Evolutionary conservation across 2,797 vertebrate genomes (phyloP), one percentile per base, ranked within the genome.

Genomic region (Argentina silus): DNA sequence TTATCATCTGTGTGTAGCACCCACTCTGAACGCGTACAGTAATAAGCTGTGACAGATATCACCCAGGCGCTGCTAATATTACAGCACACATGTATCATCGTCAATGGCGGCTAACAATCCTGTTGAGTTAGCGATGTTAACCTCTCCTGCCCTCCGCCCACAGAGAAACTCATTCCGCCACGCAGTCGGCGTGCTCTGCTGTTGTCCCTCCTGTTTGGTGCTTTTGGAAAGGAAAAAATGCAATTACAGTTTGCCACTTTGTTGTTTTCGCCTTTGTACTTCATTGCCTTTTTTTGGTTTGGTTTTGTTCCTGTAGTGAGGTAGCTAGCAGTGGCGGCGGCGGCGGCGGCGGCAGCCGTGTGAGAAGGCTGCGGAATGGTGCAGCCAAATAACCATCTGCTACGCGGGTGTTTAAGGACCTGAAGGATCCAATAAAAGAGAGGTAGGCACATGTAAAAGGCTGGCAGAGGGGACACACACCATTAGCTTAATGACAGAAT

Each of bases 401-500:
- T 83, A 70, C 89, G 85, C 90, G 90, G 89, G 83, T 86, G 89
- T 77, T 90, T 90, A 89, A 87, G 78, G 81, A 93, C 87, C 89
- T 87, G 87, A 85, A 71, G 83, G 91, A 91, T 91, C 91, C 91
- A 87, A 90, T 87, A 79, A 86, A 93, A 92, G 81, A 90, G 77
- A 87, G 86, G 87, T 12, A 79, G 77, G 91, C 83, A 90, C 94
- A 85, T 92, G 93, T 94, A 81, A 92, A 81, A 92, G 84, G 77
- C 88, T 91, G 90, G 91, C 90, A 92, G 91, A 84, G 86, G 88
- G 92, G 94, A 95, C 89, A 93, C 94, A 94, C 89, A 83, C 90
- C 95, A 96, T 96, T 96, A 96, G 93, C 88, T 90, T 94, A 95
- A 92, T 81, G 92, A 96, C 95, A 96, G 93, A 86, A 95, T 95